These are phyloP conservation scores for Sphaeramia orbicularis DNA, from an alignment of 2,797 vertebrate genomes.

Conservation along the genomic window DNA sequence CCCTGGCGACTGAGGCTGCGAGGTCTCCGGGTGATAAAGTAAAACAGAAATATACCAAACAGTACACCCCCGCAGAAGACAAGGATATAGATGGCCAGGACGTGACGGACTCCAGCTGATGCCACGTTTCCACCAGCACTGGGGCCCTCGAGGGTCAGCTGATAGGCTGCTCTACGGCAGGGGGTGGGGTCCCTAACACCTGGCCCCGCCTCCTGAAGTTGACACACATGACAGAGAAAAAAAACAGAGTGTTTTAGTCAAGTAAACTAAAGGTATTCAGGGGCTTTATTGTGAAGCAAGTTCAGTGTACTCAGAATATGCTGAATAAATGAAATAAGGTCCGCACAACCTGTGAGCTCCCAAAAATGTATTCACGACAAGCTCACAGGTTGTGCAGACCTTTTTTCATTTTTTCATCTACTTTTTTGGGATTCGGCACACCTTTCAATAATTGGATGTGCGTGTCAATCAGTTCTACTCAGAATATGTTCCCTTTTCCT, in stretches of 20 bases:
- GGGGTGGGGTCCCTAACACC: conserved; percentile 68
- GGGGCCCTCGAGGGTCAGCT: conserved; percentile 77
- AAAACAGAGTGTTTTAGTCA: not conserved
- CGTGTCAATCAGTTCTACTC: too few species aligned
- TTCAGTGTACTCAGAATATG: too few species aligned
- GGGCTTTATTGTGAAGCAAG: too few species aligned
- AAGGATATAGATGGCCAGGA: conserved; percentile 84
- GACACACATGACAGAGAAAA: conserved; percentile 5
- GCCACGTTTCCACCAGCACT: conserved; percentile 40
- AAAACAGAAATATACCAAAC: conserved; percentile 41
- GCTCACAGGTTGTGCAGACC: too few species aligned
- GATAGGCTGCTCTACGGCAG: conserved; percentile 84
- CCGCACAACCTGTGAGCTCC: too few species aligned
- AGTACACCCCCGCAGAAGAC: conserved; percentile 69
- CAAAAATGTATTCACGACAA: too few species aligned
- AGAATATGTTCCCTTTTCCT: too few species aligned
- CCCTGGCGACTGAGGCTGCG: conserved; percentile 21
- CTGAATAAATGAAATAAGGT: too few species aligned
- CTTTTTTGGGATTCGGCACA: too few species aligned
- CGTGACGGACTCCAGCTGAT: conserved; percentile 54
- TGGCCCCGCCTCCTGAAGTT: conserved; percentile 69
- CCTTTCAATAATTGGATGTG: too few species aligned
- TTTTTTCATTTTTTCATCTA: too few species aligned
- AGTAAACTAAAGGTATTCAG: too few species aligned
- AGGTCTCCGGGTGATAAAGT: conserved; percentile 40